Conservation (phyloP, 2,113 vertebrate species). For the Hucho hucho region DNA sequence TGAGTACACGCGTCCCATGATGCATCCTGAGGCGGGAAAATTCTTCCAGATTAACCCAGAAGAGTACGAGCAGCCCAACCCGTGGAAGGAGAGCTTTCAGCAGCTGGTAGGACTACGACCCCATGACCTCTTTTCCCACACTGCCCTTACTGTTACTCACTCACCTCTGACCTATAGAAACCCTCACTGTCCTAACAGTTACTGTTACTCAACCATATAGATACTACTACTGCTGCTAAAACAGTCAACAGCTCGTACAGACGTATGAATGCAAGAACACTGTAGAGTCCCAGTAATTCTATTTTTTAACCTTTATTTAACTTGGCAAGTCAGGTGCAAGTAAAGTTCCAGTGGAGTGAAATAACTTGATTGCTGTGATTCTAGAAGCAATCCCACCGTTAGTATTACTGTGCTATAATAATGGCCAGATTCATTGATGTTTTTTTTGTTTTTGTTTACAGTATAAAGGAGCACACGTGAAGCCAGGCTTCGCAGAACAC, state of each 20-base stretch:
- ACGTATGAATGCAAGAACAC: not conserved
- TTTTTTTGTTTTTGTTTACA: slow-evolving; percentile 69
- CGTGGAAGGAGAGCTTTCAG: slow-evolving; percentile 99
- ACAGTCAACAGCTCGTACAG: not conserved
- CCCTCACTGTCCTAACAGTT: not conserved
- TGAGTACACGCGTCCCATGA: slow-evolving; percentile 98
- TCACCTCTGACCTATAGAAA: not conserved
- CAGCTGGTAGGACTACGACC: slow-evolving; percentile 84
- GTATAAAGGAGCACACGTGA: slow-evolving; percentile 99
- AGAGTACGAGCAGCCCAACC: slow-evolving; percentile 97
- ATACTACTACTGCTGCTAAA: not conserved
- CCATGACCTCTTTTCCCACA: not conserved
- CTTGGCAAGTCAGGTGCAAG: not conserved
- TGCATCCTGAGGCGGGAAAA: slow-evolving; percentile 98
- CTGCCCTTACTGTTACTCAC: not conserved
- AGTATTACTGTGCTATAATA: not conserved
- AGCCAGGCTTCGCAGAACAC: slow-evolving; percentile 98
- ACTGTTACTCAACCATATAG: not conserved
- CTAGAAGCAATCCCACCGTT: no score
- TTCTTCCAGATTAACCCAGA: slow-evolving; percentile 99
- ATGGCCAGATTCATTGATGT: not conserved
- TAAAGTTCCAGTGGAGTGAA: not conserved
- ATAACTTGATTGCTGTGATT: no score
- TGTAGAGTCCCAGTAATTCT: no score
- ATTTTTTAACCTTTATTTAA: no score